These are phyloP conservation scores for Drosophila nigritarsus DNA, from an alignment of 2,888 invertebrate species.

Conservation along the genomic window DNA sequence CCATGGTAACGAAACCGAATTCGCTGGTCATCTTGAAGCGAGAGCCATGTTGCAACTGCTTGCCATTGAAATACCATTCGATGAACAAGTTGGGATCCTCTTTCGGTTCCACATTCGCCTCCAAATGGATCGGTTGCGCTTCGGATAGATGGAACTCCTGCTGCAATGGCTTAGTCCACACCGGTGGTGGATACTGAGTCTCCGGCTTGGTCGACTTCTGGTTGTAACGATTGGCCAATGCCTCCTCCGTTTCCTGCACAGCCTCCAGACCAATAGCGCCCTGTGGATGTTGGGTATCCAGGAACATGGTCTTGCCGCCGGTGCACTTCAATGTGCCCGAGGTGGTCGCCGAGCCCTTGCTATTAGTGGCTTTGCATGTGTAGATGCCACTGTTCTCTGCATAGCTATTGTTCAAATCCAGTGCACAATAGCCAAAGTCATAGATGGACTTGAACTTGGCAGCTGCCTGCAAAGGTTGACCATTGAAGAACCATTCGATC, in stretches of 20 bases:
- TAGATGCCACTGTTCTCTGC: conserved; percentile 97
- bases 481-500: conserved; percentile 98
- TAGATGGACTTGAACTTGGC: conserved; percentile 96
- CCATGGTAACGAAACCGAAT: conserved; percentile 98
- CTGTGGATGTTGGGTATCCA: conserved; percentile 98
- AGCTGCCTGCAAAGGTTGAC: conserved; percentile 93
- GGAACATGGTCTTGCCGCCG: conserved; percentile 91
- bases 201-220: conserved; percentile 90
- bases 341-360: conserved; percentile 94
- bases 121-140: conserved; percentile 94
- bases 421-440: conserved; percentile 97
- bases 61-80: conserved; percentile 98
- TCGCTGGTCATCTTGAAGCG: conserved; percentile 97
- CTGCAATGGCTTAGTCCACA: conserved; percentile 93
- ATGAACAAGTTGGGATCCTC: conserved; percentile 95
- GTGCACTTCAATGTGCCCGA: conserved; percentile 95
- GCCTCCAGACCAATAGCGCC: conserved; percentile 95
- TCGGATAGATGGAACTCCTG: conserved; percentile 93
- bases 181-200: conserved; percentile 92
- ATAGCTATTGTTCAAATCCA: conserved; percentile 94
- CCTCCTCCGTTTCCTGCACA: conserved; percentile 95
- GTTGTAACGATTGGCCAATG: conserved; percentile 89
- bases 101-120: conserved; percentile 97
- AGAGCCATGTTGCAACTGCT: conserved; percentile 93
- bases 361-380: conserved; percentile 95